phyloP scores from a whole-genome alignment of 2,113 vertebrate genomes.

The Paradoxurus hermaphroditus region DNA sequence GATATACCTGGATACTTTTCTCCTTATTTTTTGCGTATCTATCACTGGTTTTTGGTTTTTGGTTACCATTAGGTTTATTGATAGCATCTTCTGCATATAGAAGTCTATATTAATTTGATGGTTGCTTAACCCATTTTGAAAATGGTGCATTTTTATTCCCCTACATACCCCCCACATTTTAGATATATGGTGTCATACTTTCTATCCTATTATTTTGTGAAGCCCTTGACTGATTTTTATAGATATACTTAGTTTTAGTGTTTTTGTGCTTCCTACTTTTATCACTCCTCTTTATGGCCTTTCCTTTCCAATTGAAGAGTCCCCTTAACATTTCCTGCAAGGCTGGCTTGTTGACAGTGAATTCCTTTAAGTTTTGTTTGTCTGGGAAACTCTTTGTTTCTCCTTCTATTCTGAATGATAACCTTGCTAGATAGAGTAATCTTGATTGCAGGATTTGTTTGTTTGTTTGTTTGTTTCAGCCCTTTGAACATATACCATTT shows the following conservation, averaged over 20 bases:
- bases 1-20: neutral
- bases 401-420: neutral
- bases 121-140: neutral
- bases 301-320: neutral
- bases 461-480: neutral
- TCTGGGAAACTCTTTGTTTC: neutral
- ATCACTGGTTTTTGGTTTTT: neutral
- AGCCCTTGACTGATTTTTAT: neutral
- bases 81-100: neutral
- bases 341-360: neutral
- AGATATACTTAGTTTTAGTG: neutral
- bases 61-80: neutral
- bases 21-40: neutral
- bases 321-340: neutral
- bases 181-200: neutral
- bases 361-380: neutral
- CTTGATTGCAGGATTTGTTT: neutral
- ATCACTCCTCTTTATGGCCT: neutral
- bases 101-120: neutral
- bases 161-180: neutral
- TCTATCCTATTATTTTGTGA: neutral
- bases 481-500: neutral
- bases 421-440: neutral
- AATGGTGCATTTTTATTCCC: neutral
- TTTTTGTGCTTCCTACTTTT: neutral